Percentiles rank a stretch among this genome's conserved stretches.
Evolutionary conservation across 23 tunicate genomes (phyloP).

Genomic region (Ciona savignyi): DNA sequence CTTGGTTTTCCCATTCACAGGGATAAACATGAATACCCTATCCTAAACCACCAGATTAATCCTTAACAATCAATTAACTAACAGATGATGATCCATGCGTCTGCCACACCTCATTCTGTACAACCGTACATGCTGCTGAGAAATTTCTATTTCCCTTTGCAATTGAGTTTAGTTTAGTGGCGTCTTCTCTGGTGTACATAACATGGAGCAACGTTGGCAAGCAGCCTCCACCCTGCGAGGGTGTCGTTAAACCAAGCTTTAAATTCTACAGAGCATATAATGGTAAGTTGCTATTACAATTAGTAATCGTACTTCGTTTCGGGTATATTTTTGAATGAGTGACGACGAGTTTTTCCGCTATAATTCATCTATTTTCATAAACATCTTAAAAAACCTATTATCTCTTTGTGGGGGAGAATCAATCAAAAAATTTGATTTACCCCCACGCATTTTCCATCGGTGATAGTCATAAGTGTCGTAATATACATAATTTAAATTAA

Average conservation of each 20-base stretch:
- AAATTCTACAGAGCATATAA: conserved; percentile 56
- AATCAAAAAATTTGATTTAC: too few species aligned
- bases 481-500: too few species aligned
- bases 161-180: conserved; percentile 76
- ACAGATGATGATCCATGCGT: conserved; percentile 13
- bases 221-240: conserved; percentile 49
- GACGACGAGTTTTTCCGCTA: too few species aligned
- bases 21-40: background rate
- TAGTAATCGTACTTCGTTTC: too few species aligned
- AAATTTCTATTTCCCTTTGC: conserved; percentile 70
- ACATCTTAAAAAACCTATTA: too few species aligned
- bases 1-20: background rate
- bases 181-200: conserved; percentile 55
- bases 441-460: too few species aligned
- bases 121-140: conserved; percentile 47
- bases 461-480: too few species aligned
- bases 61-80: too few species aligned
- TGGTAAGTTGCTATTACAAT: conserved; percentile 42
- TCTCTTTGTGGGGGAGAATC: too few species aligned
- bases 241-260: conserved; percentile 67
- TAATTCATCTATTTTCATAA: too few species aligned
- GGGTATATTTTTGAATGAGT: too few species aligned
- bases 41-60: too few species aligned
- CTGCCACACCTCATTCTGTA: conserved; percentile 48
- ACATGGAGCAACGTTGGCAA: conserved; percentile 75